Base-by-base conservation (phyloP, 1,140 invertebrate species). In the Agrilus planipennis region DNA sequence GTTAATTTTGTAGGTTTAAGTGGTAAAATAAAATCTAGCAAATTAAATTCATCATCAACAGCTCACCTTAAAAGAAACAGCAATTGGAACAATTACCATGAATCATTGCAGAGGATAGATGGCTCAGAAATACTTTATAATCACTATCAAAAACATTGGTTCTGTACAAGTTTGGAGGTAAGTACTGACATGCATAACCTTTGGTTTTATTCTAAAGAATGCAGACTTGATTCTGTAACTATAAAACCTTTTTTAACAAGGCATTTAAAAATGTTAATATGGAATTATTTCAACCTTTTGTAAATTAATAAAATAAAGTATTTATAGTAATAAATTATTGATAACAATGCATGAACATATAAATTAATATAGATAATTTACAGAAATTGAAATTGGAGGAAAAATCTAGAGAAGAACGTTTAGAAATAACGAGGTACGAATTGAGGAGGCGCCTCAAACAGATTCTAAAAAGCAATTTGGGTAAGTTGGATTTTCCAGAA, bases 91-190 rank as follows among this genome's bases (percentile, higher is more conserved):
- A 52, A 46, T 39, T 54, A 58, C 39, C 55, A 59, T 43, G 58
- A 59, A 53, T 50, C 51, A 12, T 44, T 61, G 14, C 58, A 61
- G 40, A 46, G 58, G 57, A 60, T 61, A 60, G 53, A 57, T 42
- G 38, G 35, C 17, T 37, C 37, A 25, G 36, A 49, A 9, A 52
- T 57, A 39, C 46, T 54, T 22, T 53, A 49, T 43, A 61, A 61
- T 45, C 53, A 60, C 43, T 60, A 61, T 42, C 59, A 61, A 42
- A 51, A 57, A 34, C 49, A 60, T 42, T 61, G 59, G 59, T 61
- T 61, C 40, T 58, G 57, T 51, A 47, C 54, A 12, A 53, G 57
- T 41, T 42, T 61, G 30, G 59, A 61, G 50, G 57, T 58, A 49
- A 44, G n/a, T n/a, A n/a, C n/a, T n/a, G n/a, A n/a, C n/a, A n/a